Evolutionary conservation across 2,797 vertebrate genomes (phyloP).

Genomic region (Labeo calbasu): DNA sequence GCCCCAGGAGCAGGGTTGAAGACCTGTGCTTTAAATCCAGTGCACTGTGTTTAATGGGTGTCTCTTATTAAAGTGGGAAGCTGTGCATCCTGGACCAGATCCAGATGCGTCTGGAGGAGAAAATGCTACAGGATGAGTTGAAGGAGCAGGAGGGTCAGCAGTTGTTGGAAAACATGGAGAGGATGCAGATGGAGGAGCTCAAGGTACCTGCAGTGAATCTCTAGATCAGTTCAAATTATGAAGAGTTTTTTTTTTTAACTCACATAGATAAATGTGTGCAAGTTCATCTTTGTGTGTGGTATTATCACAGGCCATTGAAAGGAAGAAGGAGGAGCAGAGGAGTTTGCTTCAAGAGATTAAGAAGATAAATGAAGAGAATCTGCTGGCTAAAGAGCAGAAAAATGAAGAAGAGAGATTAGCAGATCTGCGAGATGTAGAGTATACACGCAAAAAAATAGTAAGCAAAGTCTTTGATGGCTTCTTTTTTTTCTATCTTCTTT

Average conservation of each 20-base stretch:
- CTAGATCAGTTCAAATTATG: neutral
- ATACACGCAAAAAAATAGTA: slow-evolving; percentile 84
- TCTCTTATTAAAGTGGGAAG: slow-evolving; percentile 76
- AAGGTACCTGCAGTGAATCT: slow-evolving; percentile 70
- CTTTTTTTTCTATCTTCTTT: neutral
- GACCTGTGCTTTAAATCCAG: neutral
- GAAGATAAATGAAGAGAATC: slow-evolving; percentile 78
- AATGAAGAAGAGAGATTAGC: slow-evolving; percentile 81
- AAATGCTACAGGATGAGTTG: slow-evolving; percentile 72
- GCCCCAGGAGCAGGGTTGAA: no score
- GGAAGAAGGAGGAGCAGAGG: slow-evolving; percentile 73
- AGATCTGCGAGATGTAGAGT: slow-evolving; percentile 80
- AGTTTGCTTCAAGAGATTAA: slow-evolving; percentile 81
- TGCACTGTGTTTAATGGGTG: neutral
- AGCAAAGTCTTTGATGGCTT: neutral
- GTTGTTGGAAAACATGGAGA: slow-evolving; percentile 76
- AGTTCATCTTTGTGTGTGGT: slow-evolving; percentile 21
- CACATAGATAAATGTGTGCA: neutral
- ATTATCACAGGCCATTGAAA: slow-evolving; percentile 78
- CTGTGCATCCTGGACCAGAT: slow-evolving; percentile 84
- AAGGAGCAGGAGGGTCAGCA: slow-evolving; percentile 82
- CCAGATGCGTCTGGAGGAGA: slow-evolving; percentile 76
- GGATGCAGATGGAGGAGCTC: slow-evolving; percentile 81
- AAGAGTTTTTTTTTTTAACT: neutral
- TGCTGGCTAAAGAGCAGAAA: slow-evolving; percentile 73